Conservation (phyloP, 2,797 vertebrate genomes). For the Diplodus sargus region DNA sequence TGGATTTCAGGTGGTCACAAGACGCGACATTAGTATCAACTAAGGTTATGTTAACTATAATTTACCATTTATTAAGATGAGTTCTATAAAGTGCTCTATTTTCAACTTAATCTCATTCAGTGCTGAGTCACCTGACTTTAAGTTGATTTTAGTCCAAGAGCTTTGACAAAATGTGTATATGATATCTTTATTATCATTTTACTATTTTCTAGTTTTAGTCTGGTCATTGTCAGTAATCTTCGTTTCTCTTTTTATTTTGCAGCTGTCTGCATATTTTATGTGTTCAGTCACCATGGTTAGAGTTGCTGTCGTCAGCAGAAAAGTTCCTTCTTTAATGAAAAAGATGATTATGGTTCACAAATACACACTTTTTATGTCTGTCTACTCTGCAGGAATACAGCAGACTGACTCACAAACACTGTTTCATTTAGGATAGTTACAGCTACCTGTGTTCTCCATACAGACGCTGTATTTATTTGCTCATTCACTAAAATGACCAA, state of each 20-base stretch:
- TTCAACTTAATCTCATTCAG: too few relatives aligned
- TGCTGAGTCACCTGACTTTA: not conserved
- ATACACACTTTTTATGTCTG: too few relatives aligned
- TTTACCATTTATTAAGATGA: too few relatives aligned
- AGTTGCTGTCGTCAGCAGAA: not conserved
- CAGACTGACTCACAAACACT: not conserved
- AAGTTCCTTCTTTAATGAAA: not conserved
- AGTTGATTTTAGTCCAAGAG: not conserved
- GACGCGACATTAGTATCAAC: too few relatives aligned
- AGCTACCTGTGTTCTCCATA: not conserved
- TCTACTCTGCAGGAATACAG: not conserved
- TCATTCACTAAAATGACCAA: too few relatives aligned
- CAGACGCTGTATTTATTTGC: not conserved
- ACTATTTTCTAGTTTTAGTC: not conserved
- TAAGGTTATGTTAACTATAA: too few relatives aligned
- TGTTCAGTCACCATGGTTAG: not conserved
- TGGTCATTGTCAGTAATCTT: not conserved
- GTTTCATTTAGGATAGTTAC: not conserved
- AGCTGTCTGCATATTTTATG: not conserved
- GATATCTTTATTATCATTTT: not conserved
- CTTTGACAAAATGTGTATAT: not conserved
- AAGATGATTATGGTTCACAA: too few relatives aligned
- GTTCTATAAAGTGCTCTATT: too few relatives aligned
- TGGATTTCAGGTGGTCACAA: too few relatives aligned
- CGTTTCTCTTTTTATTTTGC: not conserved